Base-by-base conservation (phyloP, 1,140 invertebrate species). In the Cydia pomonella region DNA sequence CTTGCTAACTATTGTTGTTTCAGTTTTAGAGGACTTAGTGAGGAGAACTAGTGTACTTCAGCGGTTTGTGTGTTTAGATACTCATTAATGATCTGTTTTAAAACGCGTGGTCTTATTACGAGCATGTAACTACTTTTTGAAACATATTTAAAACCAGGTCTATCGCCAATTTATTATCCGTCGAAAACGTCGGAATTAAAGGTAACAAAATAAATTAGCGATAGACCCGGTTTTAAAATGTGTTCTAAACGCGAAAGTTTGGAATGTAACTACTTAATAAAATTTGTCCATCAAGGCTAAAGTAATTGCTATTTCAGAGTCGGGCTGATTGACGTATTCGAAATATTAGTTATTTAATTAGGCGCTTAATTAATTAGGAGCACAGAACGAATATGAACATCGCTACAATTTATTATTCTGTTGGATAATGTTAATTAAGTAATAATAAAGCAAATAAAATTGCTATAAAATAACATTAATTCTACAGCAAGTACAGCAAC, bases 1-100 rank as follows among this genome's bases (percentile, higher is more conserved):
- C 18, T 23, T 59, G 53, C 53, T 59, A 59, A 59, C 53, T 59
- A 59, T 59, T 59, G 53, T 59, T 59, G 53, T 59, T 59, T 21
- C 9, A 9, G 53, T 23, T 59, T 12, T 23, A 59, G 53, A 18
- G 53, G 18, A 59, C 53, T 23, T 59, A 50, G 16, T 50, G 47
- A 50, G 2, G 47, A 50, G 6, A 6, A 21, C 18, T 59, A 50
- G 47, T 50, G 21, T 59, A 59, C 21, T 59, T 23, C 53, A 23
- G 21, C 10, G 21, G 21, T 59, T 21, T 59, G 18, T 53, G 50
- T 59, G 7, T 59, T 59, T 59, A 23, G 21, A 59, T 23, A 12
- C 18, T 59, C 53, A 59, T 23, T 59, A 59, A 23, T 44, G 16
- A 44, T 53, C 4, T 59, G 53, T 10, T 59, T n/a, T 23, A 59